Evolutionary conservation across 2,888 invertebrate species (phyloP).

Genomic region (Vesta saturnalis): DNA sequence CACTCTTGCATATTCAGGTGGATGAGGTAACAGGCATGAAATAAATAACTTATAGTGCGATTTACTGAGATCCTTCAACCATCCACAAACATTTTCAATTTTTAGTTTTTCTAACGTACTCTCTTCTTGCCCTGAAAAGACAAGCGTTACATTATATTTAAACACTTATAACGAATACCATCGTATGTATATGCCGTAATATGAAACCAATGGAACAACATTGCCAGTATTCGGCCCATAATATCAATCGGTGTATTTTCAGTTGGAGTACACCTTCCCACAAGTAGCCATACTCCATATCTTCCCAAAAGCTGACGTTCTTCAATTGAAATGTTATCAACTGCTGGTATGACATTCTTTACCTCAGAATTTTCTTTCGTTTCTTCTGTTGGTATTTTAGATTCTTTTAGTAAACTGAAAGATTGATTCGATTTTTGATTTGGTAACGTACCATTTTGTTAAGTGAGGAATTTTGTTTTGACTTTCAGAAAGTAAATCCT

Average conservation of each 20-base stretch:
- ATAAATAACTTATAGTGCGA: slow-evolving; percentile 91
- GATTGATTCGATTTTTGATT: not conserved
- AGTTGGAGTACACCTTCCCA: slow-evolving; percentile 88
- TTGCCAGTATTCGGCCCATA: slow-evolving; percentile 91
- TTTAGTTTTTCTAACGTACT: slow-evolving; percentile 92
- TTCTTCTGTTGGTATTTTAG: slow-evolving; percentile 82
- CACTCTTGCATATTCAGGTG: slow-evolving; percentile 93
- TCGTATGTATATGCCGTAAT: slow-evolving; percentile 97
- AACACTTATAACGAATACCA: slow-evolving; percentile 65
- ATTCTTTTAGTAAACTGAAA: slow-evolving; percentile 86
- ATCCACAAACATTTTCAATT: slow-evolving; percentile 90
- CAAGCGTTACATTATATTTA: too few species aligned
- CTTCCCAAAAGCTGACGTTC: slow-evolving; percentile 90
- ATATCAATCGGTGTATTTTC: slow-evolving; percentile 81
- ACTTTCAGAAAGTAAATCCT: too few species aligned
- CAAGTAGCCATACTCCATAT: slow-evolving; percentile 97
- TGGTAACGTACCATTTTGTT: too few species aligned
- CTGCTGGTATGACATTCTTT: slow-evolving; percentile 61
- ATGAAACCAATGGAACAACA: slow-evolving; percentile 99
- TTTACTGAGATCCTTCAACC: slow-evolving; percentile 86
- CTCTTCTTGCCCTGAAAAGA: slow-evolving; percentile 75
- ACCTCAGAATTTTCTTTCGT: slow-evolving; percentile 63
- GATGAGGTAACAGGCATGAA: slow-evolving; percentile 94
- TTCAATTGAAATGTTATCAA: slow-evolving; percentile 81
- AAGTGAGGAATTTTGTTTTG: too few species aligned